Percentiles rank a stretch among this genome's conserved stretches.
phyloP scores from a whole-genome alignment of 2,113 vertebrate genomes.

The Microtus pennsylvanicus region DNA sequence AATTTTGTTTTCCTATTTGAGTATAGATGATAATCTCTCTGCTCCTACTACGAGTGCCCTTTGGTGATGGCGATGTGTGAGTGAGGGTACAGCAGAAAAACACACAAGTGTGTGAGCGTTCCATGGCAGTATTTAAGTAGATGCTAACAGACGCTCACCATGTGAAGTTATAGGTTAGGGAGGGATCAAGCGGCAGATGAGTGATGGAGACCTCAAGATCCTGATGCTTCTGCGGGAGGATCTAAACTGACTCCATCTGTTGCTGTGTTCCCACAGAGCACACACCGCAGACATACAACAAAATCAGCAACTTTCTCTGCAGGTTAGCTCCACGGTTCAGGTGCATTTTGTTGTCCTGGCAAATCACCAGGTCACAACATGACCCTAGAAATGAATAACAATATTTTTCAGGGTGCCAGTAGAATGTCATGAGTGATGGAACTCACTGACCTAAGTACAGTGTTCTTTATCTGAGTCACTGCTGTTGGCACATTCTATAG shows the following conservation, averaged over 20 bases:
- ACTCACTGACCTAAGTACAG: neutral
- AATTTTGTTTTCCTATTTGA: neutral
- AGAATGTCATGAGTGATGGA: neutral
- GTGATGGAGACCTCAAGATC: neutral
- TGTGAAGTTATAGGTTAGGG: neutral
- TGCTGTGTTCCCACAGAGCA: neutral
- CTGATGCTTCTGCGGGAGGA: neutral
- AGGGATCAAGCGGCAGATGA: neutral
- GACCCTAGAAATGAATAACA: neutral
- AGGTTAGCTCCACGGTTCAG: neutral
- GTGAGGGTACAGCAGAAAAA: neutral
- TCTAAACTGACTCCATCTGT: neutral
- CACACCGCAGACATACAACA: neutral
- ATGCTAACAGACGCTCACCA: neutral
- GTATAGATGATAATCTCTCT: neutral
- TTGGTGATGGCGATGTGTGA: neutral
- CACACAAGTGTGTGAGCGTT: too few species aligned
- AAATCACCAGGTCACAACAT: neutral
- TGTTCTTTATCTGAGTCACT: slow-evolving; percentile 11
- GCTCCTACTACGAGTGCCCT: neutral
- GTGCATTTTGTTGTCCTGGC: neutral
- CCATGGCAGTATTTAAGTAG: neutral
- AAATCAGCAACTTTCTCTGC: neutral
- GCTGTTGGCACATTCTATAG: neutral
- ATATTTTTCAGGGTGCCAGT: neutral